These are phyloP conservation scores for Theretra japonica DNA, from an alignment of 2,888 invertebrate genomes.

Conservation along the genomic window DNA sequence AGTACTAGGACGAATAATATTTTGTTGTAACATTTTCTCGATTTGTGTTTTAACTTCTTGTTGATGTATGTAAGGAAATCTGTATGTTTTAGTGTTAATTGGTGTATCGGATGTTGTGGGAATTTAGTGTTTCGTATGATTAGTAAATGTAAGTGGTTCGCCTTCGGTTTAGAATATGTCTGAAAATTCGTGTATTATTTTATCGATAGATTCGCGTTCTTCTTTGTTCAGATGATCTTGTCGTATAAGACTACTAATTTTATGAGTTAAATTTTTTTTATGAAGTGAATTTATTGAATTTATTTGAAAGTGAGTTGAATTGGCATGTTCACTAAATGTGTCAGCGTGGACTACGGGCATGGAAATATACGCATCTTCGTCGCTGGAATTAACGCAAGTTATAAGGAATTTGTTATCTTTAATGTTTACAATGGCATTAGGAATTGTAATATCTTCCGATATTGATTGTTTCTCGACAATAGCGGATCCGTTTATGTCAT, in stretches of 20 bases:
- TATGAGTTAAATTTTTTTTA: neutral
- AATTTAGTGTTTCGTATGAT: no score
- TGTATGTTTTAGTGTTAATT: no score
- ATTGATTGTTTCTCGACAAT: constrained; percentile 44
- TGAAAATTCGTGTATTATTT: constrained; percentile 44
- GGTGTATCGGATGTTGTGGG: no score
- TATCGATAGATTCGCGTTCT: constrained; percentile 42
- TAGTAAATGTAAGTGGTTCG: neutral
- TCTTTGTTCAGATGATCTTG: constrained; percentile 46
- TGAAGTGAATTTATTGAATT: neutral
- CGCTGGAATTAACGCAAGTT: constrained; percentile 22
- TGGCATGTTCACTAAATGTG: neutral
- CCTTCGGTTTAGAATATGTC: constrained; percentile 52
- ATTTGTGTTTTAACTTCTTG: no score
- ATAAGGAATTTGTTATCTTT: constrained; percentile 38
- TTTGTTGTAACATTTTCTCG: no score
- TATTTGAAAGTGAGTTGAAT: neutral
- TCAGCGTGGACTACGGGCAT: neutral
- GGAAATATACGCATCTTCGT: constrained; percentile 20
- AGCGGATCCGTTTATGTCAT: constrained; percentile 38
- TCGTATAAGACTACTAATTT: neutral
- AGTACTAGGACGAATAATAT: no score
- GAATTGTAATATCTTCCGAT: constrained; percentile 39
- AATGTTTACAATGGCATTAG: constrained; percentile 41
- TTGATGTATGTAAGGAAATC: no score